Base-by-base conservation (phyloP, 2,888 invertebrate species). In the Luperina testacea region DNA sequence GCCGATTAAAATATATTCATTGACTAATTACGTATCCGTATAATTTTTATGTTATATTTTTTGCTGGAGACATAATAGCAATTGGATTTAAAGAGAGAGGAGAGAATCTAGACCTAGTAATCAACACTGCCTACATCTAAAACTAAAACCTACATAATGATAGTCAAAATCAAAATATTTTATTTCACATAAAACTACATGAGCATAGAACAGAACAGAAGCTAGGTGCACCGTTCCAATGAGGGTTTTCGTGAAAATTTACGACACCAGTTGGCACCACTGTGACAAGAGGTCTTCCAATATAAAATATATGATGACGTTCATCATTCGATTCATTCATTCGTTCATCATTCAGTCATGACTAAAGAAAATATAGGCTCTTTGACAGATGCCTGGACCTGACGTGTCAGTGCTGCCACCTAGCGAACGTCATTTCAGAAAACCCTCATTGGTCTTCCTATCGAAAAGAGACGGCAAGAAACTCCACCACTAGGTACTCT, bases 1-100 rank as follows among this genome's bases (percentile, higher is more conserved):
- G 51, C 45, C 80, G 69, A 87, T 85, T 85, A 85, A 85, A 80
- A 85, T 85, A 87, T 83, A 83, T 83, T 83, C 80, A 87, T 57
- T 77, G 74, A 67, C 80, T 75, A 45, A 85, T 85, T 85, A 87
- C 78, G 81, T 87, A 87, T 78, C 86, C 27, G 1, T 0, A n/a
- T 15, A 11, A 1, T 4, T 42, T 67, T 20, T 38, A 51, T 59
- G 9, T 4, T 42, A 9, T n/a, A n/a, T 42, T 57, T 48, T 57
- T 24, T 24, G 48, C 38, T 32, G 32, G 72, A 24, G 24, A 27
- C 27, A 27, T 53, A 6, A 42, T 45, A 24, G 4, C 38, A 38
- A 70, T 38, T 32, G 5, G 24, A 13, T 69, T 51, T 32, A 51
- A 15, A 32, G 20, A 68, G 20, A 27, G 11, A 48, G 1, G 1